Base-by-base conservation (phyloP, 2,113 vertebrate genomes). In the Cyanoderma ruficeps region DNA sequence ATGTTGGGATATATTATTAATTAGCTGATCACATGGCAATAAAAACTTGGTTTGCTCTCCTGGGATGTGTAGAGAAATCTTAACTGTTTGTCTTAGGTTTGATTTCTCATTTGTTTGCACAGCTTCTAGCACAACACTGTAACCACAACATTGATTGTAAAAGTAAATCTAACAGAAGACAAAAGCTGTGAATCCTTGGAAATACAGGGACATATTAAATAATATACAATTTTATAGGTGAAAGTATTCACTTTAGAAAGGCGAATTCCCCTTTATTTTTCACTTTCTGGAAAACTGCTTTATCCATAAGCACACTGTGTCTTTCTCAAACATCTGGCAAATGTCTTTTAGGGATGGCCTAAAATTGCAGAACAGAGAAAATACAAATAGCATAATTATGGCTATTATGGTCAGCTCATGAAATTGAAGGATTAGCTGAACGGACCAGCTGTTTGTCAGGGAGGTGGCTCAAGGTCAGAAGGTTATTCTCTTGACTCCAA, bases 381-480 rank as follows among this genome's bases (percentile, higher is more conserved):
- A 90, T 93, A 70, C 57, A 88, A 93, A 89, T 89, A 93, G 86
- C 60, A 92, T 96, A 96, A 97, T 96, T 96, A 96, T 60, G 71
- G 92, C 31, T 89, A 88, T 91, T 92, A 96, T 55, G 31, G 79
- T 92, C 80, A 2, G 3, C 37, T 94, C 86, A 47, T 84, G 83
- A 96, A 97, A 96, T 93, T 94, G 95, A 96, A 94, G 96, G 96
- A 97, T 94, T 96, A 95, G 74, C 46, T 91, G 46, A 59, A 85
- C 0, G 0, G 72, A 30, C n/a, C 85, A 95, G 88, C 79, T 96
- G 85, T 85, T 81, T 92, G 60, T 60, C 41, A 91, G 93, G 90
- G 94, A 93, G 88, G 93, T 88, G 93, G 92, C 90, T 63, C 1
- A 2, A 81, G 96, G 95, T 97, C 95, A 96, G 85, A 71, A 95